These are phyloP conservation scores for Labroides dimidiatus DNA, from an alignment of 2,797 vertebrate genomes.

Conservation along the genomic window DNA sequence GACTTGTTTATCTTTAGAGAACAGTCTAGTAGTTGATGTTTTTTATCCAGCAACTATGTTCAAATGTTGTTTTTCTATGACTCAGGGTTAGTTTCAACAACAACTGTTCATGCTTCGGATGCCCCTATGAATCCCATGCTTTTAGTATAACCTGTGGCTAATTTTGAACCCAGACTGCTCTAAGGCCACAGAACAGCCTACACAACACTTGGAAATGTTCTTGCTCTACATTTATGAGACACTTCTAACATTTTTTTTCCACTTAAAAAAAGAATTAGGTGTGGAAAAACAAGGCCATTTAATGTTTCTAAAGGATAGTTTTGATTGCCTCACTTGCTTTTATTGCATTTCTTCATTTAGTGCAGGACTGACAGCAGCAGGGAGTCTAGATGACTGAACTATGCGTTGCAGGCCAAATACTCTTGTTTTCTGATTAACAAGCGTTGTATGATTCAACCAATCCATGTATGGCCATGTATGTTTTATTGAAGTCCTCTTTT, in stretches of 20 bases:
- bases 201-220: constrained; percentile 30
- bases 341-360: constrained; percentile 63
- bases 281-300: constrained; percentile 60
- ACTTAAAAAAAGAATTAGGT: constrained; percentile 45
- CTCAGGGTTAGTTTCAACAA: constrained; percentile 32
- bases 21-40: constrained; percentile 18
- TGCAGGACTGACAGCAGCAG: constrained; percentile 40
- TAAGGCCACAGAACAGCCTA: constrained; percentile 12
- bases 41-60: background rate
- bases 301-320: constrained; percentile 42
- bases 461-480: constrained; percentile 13
- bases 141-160: constrained; percentile 17
- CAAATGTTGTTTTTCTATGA: constrained; percentile 33
- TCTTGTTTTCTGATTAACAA: constrained; percentile 9
- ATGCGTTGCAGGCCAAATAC: constrained; percentile 35
- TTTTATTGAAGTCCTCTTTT: constrained; percentile 32
- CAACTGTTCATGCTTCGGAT: constrained; percentile 51
- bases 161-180: constrained; percentile 21
- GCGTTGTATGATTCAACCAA: background rate
- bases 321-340: constrained; percentile 54
- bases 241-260: constrained; percentile 22
- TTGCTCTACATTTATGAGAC: constrained; percentile 41
- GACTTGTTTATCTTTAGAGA: constrained; percentile 26
- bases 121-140: constrained; percentile 36
- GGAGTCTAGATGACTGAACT: constrained; percentile 35